Evolutionary conservation across 1,140 invertebrate genomes (phyloP), one percentile per base, ranked within the genome.

Genomic region (Megathymus violae): DNA sequence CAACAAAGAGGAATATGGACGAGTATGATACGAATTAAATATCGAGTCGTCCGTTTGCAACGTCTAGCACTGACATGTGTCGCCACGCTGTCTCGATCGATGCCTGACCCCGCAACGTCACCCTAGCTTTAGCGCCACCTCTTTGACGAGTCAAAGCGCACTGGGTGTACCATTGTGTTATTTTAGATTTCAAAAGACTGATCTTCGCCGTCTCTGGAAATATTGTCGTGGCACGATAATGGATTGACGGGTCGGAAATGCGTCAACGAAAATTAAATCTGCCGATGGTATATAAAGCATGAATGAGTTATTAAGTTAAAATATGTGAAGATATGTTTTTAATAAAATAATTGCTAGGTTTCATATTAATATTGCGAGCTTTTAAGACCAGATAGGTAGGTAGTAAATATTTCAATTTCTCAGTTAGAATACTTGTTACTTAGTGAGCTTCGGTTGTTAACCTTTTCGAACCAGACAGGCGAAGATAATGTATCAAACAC

Each of bases 21-120:
- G 3, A 4, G 27, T 31, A 31, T 31, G 3, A 6, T 9, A 31
- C 7, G 27, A 9, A 31, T 31, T 3, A 31, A 31, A 9, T 31
- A 31, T 41, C 13, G 36, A 44, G 22, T 58, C 4, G 19, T 31
- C 11, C 46, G 50, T 22, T 52, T 7, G 50, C 47, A 50, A 40
- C 38, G 50, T 54, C 36, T 52, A 13, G 34, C n/a, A 36, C 38
- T 63, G 63, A 62, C 68, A 70, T 68, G 65, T 71, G 60, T 68
- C 69, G 56, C 64, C 65, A 11, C 48, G 62, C 71, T 68, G 74
- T 69, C 65, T 69, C 82, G 83, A 86, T 86, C 83, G 85, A 86
- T 84, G 72, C 62, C 71, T 85, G 84, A 82, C 83, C 85, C 76
- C 80, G 79, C 78, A 72, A 79, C 73, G 70, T 82, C 68, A 74